Evolutionary conservation across 2,888 invertebrate species (phyloP).

Genomic region (Sabellastarte sp.): DNA sequence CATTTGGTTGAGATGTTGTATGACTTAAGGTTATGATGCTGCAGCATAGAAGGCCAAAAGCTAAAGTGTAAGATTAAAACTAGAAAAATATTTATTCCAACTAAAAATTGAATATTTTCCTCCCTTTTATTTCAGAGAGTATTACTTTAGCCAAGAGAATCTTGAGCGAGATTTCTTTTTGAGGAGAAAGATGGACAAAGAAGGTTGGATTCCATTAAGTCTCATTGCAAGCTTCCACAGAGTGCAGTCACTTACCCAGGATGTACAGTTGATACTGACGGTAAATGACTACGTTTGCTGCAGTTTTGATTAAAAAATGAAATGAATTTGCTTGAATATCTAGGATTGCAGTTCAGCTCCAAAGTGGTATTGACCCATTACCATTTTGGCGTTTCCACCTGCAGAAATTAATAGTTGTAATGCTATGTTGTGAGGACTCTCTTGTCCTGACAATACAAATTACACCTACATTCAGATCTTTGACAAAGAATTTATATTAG

Average conservation of each 20-base stretch:
- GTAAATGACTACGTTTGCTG: no score
- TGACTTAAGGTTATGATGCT: no score
- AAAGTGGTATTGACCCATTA: no score
- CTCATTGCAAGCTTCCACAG: conserved; percentile 95
- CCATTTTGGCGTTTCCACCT: no score
- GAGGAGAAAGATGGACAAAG: conserved; percentile 90
- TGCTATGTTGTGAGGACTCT: no score
- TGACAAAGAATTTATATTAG: background rate
- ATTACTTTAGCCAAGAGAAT: conserved; percentile 98
- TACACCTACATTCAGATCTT: background rate
- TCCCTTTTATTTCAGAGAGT: conserved; percentile 79
- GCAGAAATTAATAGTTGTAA: no score
- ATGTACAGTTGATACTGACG: conserved; percentile 81
- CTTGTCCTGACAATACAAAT: background rate
- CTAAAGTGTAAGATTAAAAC: no score
- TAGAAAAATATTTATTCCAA: background rate
- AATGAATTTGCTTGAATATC: no score
- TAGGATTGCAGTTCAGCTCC: no score
- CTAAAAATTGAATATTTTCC: background rate
- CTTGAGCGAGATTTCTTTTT: conserved; percentile 93
- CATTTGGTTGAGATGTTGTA: no score
- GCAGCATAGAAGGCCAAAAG: no score
- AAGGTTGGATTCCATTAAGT: conserved; percentile 90
- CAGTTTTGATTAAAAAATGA: no score
- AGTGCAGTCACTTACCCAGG: conserved; percentile 81